Base-by-base conservation (phyloP, 2,113 vertebrate species). In the Panthera leo region DNA sequence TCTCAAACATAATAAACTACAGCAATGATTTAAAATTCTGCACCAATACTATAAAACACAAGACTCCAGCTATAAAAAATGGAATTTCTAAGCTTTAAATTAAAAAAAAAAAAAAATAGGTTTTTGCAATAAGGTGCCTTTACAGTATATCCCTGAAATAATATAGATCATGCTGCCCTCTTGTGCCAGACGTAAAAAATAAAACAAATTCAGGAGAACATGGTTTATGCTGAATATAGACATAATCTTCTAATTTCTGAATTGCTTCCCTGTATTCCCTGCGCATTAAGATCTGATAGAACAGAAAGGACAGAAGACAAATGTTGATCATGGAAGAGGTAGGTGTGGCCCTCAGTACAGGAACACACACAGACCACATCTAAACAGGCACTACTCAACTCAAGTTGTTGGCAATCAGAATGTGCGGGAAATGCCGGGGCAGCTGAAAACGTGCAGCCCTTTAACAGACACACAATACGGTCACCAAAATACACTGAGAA, bases 131-230 rank as follows among this genome's bases (percentile, higher is more conserved):
- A 68, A 55, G 89, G 31, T 6, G 0, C 1, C 39, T 86, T 82
- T 86, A 85, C 6, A 25, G 1, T 42, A 7, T 0, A 58, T 12
- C 12, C 45, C 75, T 61, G 58, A 51, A 67, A 99, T 99, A 98
- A 98, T 90, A 95, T 78, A 98, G 99, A 92, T 95, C 95, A 98
- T 98, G 97, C 99, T 99, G 99, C 99, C 99, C 99, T 98, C 99
- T 99, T 98, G 99, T 99, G 99, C 85, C 83, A 71, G 93, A 97
- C 0, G 0, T 42, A 65, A 85, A 87, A 97, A 85, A 55, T 19
- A 78, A 97, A 97, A 31, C 21, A 39, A 39, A 31, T 58, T 95
- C 93, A 31, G 51, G n/a, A 87, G 70, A 95, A 63, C 65, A 85
- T 76, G 82, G 75, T 67, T 91, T 91, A 31, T n/a, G 58, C 79